These are phyloP conservation scores for Teleogryllus occipitalis DNA, from an alignment of 1,140 invertebrate genomes.

Conservation along the genomic window DNA sequence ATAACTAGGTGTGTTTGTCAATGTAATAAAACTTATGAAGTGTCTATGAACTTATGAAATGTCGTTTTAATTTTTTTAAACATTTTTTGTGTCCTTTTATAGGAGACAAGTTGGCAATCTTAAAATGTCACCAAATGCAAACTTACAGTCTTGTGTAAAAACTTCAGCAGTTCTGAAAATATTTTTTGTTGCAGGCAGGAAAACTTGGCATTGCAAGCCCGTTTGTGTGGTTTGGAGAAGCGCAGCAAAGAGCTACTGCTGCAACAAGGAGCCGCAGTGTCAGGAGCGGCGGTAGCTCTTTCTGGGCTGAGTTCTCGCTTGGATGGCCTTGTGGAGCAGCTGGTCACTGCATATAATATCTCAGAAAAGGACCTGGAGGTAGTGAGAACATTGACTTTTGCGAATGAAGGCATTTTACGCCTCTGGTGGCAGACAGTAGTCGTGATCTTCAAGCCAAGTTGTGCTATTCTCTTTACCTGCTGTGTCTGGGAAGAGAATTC, in stretches of 20 bases:
- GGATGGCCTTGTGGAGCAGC: slow-evolving; percentile 58
- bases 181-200: slow-evolving; percentile 45
- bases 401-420: slow-evolving; percentile 19
- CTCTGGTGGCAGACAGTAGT: neutral
- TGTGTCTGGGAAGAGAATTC: neutral
- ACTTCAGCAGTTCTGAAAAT: neutral
- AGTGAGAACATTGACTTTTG: slow-evolving; percentile 18
- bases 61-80: too few species aligned
- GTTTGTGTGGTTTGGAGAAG: slow-evolving; percentile 51
- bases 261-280: slow-evolving; percentile 59
- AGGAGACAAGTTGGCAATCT: neutral
- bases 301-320: slow-evolving; percentile 59
- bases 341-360: slow-evolving; percentile 62
- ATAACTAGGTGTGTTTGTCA: too few species aligned
- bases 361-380: slow-evolving; percentile 68
- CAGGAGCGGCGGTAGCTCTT: slow-evolving; percentile 59
- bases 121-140: neutral
- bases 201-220: slow-evolving; percentile 54
- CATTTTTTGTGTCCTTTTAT: too few species aligned
- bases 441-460: neutral
- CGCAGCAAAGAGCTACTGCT: slow-evolving; percentile 54
- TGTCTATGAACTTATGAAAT: too few species aligned
- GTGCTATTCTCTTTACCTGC: neutral
- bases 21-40: too few species aligned
- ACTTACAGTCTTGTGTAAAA: neutral